Conservation (phyloP, 2,113 vertebrate genomes). For the Gambusia affinis region DNA sequence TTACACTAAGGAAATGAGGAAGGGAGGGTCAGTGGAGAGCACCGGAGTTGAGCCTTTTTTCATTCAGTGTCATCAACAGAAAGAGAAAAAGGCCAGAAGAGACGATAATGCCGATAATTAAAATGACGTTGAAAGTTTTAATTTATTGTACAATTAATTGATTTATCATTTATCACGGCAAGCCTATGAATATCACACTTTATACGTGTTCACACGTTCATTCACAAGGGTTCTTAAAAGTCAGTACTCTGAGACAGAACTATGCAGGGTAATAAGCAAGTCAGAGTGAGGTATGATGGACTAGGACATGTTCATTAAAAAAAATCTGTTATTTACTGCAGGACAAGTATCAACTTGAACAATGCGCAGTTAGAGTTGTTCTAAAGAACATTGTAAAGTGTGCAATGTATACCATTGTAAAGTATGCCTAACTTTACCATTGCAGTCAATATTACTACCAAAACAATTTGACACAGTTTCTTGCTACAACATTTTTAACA, state of each 20-base stretch:
- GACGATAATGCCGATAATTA: no score
- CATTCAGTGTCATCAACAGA: no score
- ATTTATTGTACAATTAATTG: no score
- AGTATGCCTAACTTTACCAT: neutral
- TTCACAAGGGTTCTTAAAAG: neutral
- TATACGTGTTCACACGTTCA: conserved; percentile 48
- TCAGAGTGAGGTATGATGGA: neutral
- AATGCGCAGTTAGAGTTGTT: neutral
- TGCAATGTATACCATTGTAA: no score
- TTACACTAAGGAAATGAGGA: no score
- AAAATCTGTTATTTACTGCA: neutral
- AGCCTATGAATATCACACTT: conserved; percentile 17
- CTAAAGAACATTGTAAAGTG: neutral
- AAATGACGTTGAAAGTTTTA: no score
- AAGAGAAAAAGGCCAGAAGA: no score
- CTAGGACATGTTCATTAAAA: neutral
- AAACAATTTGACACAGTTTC: neutral
- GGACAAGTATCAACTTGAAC: neutral
- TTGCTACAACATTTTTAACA: neutral
- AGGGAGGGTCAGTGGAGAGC: no score
- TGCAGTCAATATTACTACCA: neutral
- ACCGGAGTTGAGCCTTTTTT: no score
- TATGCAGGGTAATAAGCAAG: neutral
- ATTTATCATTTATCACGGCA: no score
- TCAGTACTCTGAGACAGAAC: neutral